These are phyloP conservation scores for Drosophila lowei DNA, from an alignment of 1,140 invertebrate genomes.

Conservation along the genomic window DNA sequence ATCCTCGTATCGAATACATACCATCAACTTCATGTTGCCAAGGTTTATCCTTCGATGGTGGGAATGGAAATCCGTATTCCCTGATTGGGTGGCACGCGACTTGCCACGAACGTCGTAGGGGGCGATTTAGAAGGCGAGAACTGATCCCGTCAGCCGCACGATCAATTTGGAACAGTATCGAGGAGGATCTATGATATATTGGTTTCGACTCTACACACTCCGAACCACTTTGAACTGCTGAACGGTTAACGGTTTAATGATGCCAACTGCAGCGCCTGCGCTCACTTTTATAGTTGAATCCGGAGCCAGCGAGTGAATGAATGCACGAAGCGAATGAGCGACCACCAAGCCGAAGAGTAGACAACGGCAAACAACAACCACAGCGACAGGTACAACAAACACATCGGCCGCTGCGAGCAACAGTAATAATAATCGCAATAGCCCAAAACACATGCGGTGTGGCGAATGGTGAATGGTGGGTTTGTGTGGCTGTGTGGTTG, in stretches of 20 bases:
- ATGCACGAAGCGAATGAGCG: slow-evolving; percentile 50
- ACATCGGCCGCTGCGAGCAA: background rate
- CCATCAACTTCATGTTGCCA: slow-evolving; percentile 76
- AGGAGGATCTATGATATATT: slow-evolving; percentile 21
- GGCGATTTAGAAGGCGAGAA: slow-evolving; percentile 26
- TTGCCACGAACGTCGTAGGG: slow-evolving; percentile 5
- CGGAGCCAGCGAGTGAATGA: slow-evolving; percentile 47
- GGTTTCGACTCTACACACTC: slow-evolving; percentile 59
- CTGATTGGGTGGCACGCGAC: slow-evolving; percentile 26
- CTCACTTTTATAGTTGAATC: slow-evolving; percentile 80
- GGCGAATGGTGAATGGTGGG: slow-evolving; percentile 70
- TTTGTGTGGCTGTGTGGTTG: slow-evolving; percentile 20
- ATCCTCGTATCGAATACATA: slow-evolving; percentile 49
- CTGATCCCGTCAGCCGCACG: slow-evolving; percentile 33
- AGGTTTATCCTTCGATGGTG: slow-evolving; percentile 56
- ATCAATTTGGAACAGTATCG: slow-evolving; percentile 5
- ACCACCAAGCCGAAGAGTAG: slow-evolving; percentile 46
- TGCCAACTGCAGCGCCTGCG: slow-evolving; percentile 65
- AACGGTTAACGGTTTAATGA: slow-evolving; percentile 83
- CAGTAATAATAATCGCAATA: slow-evolving; percentile 78
- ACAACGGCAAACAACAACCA: slow-evolving; percentile 21
- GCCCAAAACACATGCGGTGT: slow-evolving; percentile 64
- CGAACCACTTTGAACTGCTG: slow-evolving; percentile 67
- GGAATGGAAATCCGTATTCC: slow-evolving; percentile 48
- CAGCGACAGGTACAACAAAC: slow-evolving; percentile 13